These are phyloP conservation scores for Heterodera filipjevi DNA, from an alignment of 2,888 invertebrate species.

Conservation along the genomic window DNA sequence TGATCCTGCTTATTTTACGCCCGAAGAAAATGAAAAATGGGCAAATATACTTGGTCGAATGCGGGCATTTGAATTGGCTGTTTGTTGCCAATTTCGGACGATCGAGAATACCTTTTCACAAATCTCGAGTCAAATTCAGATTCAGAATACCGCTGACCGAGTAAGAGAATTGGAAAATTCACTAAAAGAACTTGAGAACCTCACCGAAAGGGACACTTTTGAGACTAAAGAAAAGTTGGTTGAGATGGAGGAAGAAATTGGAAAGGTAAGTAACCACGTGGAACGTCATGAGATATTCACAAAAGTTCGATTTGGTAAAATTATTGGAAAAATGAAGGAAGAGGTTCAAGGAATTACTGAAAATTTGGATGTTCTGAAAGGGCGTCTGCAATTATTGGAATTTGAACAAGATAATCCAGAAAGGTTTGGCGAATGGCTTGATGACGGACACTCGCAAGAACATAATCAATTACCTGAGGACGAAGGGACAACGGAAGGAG, in stretches of 20 bases:
- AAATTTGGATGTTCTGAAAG: no score
- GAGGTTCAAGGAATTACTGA: not conserved
- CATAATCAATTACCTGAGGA: no score
- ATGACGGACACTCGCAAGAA: no score
- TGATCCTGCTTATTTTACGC: conserved; percentile 17
- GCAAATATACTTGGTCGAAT: not conserved
- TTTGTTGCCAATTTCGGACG: not conserved
- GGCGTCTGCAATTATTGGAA: no score
- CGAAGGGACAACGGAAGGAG: no score
- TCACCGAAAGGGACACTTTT: not conserved
- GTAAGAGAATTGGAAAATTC: not conserved
- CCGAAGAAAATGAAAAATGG: not conserved
- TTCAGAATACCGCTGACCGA: not conserved
- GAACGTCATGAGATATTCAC: no score
- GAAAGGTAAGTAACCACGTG: no score
- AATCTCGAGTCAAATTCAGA: not conserved
- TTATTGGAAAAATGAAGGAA: not conserved
- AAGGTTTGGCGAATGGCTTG: no score
- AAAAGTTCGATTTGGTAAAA: no score
- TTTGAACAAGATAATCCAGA: no score
- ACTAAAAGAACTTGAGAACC: not conserved
- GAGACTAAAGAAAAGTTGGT: no score
- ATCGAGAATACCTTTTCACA: not conserved
- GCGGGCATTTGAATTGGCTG: not conserved
- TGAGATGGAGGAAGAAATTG: no score